These are phyloP conservation scores for Setipinna tenuifilis DNA, from an alignment of 2,797 vertebrate genomes.

Conservation along the genomic window DNA sequence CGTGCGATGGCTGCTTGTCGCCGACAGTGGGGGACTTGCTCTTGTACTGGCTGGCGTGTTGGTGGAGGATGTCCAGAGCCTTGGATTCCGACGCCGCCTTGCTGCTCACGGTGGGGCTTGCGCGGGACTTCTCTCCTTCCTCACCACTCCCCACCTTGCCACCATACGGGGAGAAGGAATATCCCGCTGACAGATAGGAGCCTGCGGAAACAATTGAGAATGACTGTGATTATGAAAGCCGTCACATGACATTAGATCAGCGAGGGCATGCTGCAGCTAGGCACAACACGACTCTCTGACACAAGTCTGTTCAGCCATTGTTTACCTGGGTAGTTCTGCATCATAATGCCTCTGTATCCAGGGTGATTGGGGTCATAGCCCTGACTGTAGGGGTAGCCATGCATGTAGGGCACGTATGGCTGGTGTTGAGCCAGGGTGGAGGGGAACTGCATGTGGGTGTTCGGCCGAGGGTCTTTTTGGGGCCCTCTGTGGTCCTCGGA, in stretches of 20 bases:
- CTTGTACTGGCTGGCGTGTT: constrained; percentile 96
- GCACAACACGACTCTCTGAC: not conserved
- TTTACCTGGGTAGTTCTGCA: constrained; percentile 96
- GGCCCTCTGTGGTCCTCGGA: constrained; percentile 83
- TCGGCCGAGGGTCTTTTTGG: constrained; percentile 82
- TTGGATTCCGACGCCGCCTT: constrained; percentile 90
- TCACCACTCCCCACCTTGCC: constrained; percentile 83
- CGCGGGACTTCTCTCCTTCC: constrained; percentile 82
- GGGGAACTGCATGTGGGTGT: constrained; percentile 88
- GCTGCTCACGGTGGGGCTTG: constrained; percentile 82
- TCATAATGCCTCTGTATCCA: constrained; percentile 93
- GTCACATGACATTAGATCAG: not conserved
- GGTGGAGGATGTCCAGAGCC: constrained; percentile 94
- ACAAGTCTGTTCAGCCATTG: not conserved
- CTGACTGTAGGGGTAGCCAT: constrained; percentile 92
- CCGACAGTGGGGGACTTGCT: constrained; percentile 97
- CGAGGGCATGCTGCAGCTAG: not conserved
- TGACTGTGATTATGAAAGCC: not conserved
- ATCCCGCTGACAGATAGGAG: constrained; percentile 92
- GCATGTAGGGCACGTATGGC: constrained; percentile 96
- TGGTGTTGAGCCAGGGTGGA: constrained; percentile 91
- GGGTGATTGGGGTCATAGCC: constrained; percentile 91
- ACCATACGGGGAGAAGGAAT: constrained; percentile 89
- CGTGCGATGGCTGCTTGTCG: constrained; percentile 88
- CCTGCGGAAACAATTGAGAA: constrained; percentile 67